A percentile compares a stretch with the other conserved stretches of the same genome.
phyloP scores from a whole-genome alignment of 2,888 invertebrate genomes.

The Cantharis flavilabris region DNA sequence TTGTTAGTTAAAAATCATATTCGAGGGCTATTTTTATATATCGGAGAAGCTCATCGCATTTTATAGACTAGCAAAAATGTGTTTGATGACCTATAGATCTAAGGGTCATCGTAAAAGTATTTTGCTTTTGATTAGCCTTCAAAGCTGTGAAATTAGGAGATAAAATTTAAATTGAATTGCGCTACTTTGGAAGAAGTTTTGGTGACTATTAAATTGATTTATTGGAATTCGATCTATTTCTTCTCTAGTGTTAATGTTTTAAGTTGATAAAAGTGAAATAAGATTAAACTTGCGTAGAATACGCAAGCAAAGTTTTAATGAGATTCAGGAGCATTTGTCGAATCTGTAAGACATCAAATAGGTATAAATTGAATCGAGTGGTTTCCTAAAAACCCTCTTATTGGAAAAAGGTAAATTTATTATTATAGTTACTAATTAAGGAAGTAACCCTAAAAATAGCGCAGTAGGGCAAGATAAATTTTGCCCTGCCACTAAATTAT shows the following conservation, averaged over 20 bases:
- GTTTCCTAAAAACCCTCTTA: neutral
- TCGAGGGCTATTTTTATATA: neutral
- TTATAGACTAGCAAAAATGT: neutral
- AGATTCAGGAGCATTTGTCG: neutral
- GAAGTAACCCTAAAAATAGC: neutral
- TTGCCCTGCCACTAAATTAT: neutral
- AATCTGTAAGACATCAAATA: neutral
- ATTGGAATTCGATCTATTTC: neutral
- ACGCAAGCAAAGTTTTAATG: neutral
- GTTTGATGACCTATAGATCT: neutral
- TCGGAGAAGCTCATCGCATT: neutral
- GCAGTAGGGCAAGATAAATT: neutral
- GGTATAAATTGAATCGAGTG: neutral
- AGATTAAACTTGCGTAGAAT: neutral
- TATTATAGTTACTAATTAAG: neutral
- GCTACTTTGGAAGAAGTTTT: neutral
- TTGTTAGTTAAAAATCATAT: neutral
- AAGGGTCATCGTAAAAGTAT: neutral
- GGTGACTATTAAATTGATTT: neutral
- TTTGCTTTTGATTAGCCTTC: neutral
- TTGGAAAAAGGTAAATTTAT: neutral
- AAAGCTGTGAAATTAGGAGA: neutral
- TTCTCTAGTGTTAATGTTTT: neutral
- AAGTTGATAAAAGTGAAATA: neutral
- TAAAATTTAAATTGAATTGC: neutral